Percentiles rank a stretch among this genome's conserved stretches.
Evolutionary conservation across 2,888 invertebrate genomes (phyloP).

Genomic region (Eremobia ochroleuca): DNA sequence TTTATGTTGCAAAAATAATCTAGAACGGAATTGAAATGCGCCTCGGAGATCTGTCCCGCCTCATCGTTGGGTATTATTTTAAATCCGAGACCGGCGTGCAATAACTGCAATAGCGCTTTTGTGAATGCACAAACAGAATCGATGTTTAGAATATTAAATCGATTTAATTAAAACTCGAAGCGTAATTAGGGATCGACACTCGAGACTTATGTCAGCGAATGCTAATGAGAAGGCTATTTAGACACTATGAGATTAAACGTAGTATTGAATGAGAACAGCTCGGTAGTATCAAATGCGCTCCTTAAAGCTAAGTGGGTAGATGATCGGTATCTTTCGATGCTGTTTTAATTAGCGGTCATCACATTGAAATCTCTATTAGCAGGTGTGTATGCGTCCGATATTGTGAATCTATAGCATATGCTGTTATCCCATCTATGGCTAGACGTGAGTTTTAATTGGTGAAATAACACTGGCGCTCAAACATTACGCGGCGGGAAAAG

Average conservation of each 20-base stretch:
- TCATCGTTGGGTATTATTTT: constrained; percentile 43
- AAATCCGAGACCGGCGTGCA: constrained; percentile 18
- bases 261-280: constrained; percentile 13
- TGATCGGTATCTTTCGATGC: constrained; percentile 48
- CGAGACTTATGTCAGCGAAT: constrained; percentile 18
- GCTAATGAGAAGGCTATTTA: constrained; percentile 35
- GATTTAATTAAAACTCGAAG: constrained; percentile 21
- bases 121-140: constrained; percentile 18
- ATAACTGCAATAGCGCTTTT: background rate
- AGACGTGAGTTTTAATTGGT: constrained; percentile 47
- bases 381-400: constrained; percentile 21
- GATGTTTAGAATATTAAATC: constrained; percentile 16
- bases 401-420: constrained; percentile 24
- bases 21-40: constrained; percentile 36
- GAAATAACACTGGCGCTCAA: constrained; percentile 14
- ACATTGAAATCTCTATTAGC: constrained; percentile 36
- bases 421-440: constrained; percentile 10
- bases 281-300: constrained; percentile 12
- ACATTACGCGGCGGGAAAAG: background rate
- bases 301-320: constrained; percentile 40
- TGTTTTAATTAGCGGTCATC: constrained; percentile 48
- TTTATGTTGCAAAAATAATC: constrained; percentile 34
- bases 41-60: constrained; percentile 8
- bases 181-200: constrained; percentile 14
- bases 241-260: constrained; percentile 14